Evolutionary conservation across 1,140 invertebrate genomes (phyloP).

Genomic region (Euwallacea similis): DNA sequence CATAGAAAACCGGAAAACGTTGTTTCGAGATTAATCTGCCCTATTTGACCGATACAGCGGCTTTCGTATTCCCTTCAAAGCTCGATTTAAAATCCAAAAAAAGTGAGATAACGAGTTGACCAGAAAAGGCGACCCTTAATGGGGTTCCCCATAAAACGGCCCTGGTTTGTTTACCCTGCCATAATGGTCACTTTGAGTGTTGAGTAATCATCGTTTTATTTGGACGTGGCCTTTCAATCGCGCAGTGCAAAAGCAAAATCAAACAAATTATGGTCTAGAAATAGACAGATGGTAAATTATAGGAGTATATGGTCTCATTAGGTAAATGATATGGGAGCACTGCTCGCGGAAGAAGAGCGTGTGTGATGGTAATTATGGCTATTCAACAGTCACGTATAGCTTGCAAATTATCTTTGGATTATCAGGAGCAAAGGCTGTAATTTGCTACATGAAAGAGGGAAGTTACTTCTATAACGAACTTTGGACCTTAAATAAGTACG

Average conservation of each 20-base stretch:
- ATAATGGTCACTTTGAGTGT: slow-evolving; percentile 31
- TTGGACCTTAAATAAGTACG: too few relatives aligned
- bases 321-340: too few relatives aligned
- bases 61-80: background rate
- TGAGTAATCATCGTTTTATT: slow-evolving; percentile 29
- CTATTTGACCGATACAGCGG: background rate
- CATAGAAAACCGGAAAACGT: background rate
- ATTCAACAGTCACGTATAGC: too few relatives aligned
- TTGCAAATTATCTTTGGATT: too few relatives aligned
- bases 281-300: too few relatives aligned
- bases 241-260: slow-evolving; percentile 14
- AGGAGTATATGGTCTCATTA: too few relatives aligned
- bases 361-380: too few relatives aligned
- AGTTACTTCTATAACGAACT: too few relatives aligned
- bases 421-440: too few relatives aligned
- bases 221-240: slow-evolving; percentile 17
- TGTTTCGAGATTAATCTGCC: slow-evolving; percentile 1
- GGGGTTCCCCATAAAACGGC: slow-evolving; percentile 9
- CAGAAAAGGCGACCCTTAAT: background rate
- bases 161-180: slow-evolving; percentile 24
- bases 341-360: too few relatives aligned
- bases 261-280: slow-evolving; percentile 7
- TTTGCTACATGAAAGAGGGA: too few relatives aligned
- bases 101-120: background rate
- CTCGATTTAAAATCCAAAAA: background rate